Conservation (phyloP, 1,140 invertebrate species). For the Caerostris darwini region DNA sequence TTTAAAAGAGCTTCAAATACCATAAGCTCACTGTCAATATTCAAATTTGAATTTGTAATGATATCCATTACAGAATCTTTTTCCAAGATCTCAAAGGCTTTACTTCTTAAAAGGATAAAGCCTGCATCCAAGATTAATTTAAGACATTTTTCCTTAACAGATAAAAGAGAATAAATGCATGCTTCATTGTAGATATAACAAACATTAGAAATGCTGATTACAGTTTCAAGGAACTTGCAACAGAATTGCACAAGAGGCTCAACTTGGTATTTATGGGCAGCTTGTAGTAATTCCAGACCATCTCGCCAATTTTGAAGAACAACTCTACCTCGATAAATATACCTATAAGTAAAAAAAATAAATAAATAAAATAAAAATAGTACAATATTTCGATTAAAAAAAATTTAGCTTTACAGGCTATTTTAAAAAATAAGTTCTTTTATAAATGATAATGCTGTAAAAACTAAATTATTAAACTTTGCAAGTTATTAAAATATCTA, state of each 20-base stretch:
- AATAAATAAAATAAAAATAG: background rate
- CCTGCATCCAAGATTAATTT: slow-evolving; percentile 53
- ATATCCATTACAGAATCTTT: slow-evolving; percentile 64
- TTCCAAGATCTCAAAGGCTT: slow-evolving; percentile 27
- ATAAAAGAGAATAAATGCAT: background rate
- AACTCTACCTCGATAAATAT: slow-evolving; percentile 36
- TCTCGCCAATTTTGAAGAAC: slow-evolving; percentile 38
- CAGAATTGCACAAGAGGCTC: slow-evolving; percentile 48
- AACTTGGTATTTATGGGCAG: slow-evolving; percentile 67
- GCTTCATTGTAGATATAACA: slow-evolving; percentile 60
- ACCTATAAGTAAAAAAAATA: background rate
- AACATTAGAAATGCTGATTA: slow-evolving; percentile 22
- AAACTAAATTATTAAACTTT: too few species aligned
- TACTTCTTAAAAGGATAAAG: slow-evolving; percentile 54
- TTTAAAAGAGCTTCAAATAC: slow-evolving; percentile 50
- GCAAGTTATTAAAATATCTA: too few species aligned
- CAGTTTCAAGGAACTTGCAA: slow-evolving; percentile 39
- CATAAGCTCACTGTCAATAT: slow-evolving; percentile 69
- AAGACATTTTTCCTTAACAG: slow-evolving; percentile 38
- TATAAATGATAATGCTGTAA: too few species aligned
- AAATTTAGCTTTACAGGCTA: too few species aligned
- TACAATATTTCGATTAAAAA: too few species aligned
- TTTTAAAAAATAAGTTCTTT: too few species aligned
- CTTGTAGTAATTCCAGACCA: slow-evolving; percentile 35
- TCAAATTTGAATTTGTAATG: slow-evolving; percentile 36